Evolutionary conservation across 30 jellyfish, hydroid and myxozoan species (phyloP).

Genomic region (Aurelia aurita): DNA sequence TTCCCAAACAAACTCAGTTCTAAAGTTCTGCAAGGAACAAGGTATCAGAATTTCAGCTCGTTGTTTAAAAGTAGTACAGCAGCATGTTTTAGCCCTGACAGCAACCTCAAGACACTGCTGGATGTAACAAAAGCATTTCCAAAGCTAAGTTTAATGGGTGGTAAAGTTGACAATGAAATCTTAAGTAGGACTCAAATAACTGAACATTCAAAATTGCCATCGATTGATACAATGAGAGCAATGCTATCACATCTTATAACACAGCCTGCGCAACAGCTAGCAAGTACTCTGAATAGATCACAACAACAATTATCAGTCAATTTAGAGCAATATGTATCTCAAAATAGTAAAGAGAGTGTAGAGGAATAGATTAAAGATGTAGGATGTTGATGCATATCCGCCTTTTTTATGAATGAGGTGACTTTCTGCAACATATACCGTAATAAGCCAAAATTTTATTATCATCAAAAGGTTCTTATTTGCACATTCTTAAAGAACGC

Average conservation of each 20-base stretch:
- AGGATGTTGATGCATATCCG: too few relatives aligned
- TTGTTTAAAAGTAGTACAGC: slow-evolving; percentile 67
- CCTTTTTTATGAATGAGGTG: too few relatives aligned
- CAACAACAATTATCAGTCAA: slow-evolving; percentile 46
- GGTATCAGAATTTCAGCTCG: slow-evolving; percentile 36
- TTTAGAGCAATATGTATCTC: slow-evolving; percentile 57
- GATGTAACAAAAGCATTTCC: slow-evolving; percentile 54
- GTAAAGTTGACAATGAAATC: slow-evolving; percentile 66
- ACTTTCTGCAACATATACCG: too few relatives aligned
- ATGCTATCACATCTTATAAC: slow-evolving; percentile 43
- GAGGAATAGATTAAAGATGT: too few relatives aligned
- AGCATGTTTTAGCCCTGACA: slow-evolving; percentile 64
- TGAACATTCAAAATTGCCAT: slow-evolving; percentile 75
- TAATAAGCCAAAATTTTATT: too few relatives aligned
- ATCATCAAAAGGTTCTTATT: too few relatives aligned
- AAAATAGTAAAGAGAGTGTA: slow-evolving; percentile 1
- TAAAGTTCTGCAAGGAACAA: slow-evolving; percentile 50
- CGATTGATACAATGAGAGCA: slow-evolving; percentile 41
- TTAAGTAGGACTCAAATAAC: slow-evolving; percentile 60
- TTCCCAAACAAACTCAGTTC: slow-evolving; percentile 68
- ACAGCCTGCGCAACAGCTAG: slow-evolving; percentile 60
- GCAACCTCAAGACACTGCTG: slow-evolving; percentile 40
- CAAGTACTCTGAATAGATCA: slow-evolving; percentile 30
- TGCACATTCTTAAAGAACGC: too few relatives aligned
- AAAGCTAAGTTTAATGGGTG: slow-evolving; percentile 73